A percentile compares a stretch with the other conserved stretches of the same genome.
Conservation (phyloP, 37 sponge, comb jelly and placozoan species). For the Haliclona indistincta region DNA sequence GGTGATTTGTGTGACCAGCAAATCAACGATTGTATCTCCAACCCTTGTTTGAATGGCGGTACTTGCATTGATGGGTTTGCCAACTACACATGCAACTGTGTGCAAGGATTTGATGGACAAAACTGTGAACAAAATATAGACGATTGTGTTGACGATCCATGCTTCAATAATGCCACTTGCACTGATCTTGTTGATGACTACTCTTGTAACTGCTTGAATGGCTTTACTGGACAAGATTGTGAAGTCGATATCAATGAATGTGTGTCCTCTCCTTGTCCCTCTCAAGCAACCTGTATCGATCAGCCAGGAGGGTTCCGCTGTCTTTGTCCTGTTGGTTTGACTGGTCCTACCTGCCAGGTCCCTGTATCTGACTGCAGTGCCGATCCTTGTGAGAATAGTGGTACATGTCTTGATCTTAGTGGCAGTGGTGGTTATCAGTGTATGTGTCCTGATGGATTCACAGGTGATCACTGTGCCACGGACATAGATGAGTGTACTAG, state of each 20-base stretch:
- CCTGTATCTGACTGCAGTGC: conserved; percentile 19
- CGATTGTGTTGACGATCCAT: conserved; percentile 34
- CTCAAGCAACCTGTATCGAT: conserved; percentile 7
- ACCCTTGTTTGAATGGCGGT: conserved; percentile 38
- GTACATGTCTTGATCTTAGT: conserved; percentile 30
- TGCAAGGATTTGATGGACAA: conserved; percentile 48
- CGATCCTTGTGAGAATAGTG: conserved; percentile 17
- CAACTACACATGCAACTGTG: conserved; percentile 36
- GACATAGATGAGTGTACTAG: conserved; percentile 55
- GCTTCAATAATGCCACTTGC: conserved; percentile 65
- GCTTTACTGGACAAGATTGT: conserved; percentile 1
- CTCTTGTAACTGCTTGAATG: background rate
- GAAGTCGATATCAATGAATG: background rate
- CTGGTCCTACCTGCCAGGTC: conserved; percentile 9
- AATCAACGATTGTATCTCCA: conserved; percentile 50
- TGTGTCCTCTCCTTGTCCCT: background rate
- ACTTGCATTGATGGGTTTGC: conserved; percentile 40
- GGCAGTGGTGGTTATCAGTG: conserved; percentile 36
- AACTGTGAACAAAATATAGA: conserved; percentile 34
- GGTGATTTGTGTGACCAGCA: conserved; percentile 50
- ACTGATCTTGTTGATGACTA: background rate
- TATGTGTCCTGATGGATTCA: conserved; percentile 56
- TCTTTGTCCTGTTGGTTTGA: conserved; percentile 10
- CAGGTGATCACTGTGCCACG: conserved; percentile 44
- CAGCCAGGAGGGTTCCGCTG: conserved; percentile 8